Percentiles rank a stretch among this genome's conserved stretches.
phyloP scores from a whole-genome alignment of 2,797 vertebrate species.

The Oophaga sylvatica region DNA sequence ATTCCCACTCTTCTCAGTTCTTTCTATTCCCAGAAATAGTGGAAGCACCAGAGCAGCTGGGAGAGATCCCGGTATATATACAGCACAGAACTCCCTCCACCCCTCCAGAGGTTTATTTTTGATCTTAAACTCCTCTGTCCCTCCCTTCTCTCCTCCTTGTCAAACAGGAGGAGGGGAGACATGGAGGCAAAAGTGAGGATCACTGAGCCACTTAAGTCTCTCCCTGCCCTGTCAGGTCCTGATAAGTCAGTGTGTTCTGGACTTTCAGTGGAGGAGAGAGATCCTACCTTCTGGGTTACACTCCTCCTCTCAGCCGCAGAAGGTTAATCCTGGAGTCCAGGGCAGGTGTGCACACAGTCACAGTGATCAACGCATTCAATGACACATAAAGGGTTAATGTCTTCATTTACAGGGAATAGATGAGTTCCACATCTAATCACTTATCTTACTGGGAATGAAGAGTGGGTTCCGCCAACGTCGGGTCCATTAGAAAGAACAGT shows the following conservation, averaged over 20 bases:
- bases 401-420: neutral
- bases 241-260: neutral
- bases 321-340: neutral
- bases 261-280: too few species aligned
- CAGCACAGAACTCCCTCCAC: conserved; percentile 76
- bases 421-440: conserved; percentile 18
- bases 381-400: conserved; percentile 6
- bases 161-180: conserved; percentile 71
- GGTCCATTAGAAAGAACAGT: neutral
- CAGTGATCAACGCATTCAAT: neutral
- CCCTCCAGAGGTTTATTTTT: conserved; percentile 89
- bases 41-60: conserved; percentile 72
- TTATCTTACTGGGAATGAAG: neutral
- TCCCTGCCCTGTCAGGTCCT: neutral
- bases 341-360: neutral
- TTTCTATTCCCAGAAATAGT: conserved; percentile 56
- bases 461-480: neutral
- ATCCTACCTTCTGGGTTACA: neutral
- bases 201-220: conserved; percentile 41
- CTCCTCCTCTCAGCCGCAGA: neutral
- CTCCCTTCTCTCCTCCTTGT: conserved; percentile 95
- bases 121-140: conserved; percentile 85
- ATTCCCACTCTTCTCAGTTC: conserved; percentile 22
- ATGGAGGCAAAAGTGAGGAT: conserved; percentile 56
- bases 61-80: conserved; percentile 88